Conservation (phyloP, 2,888 invertebrate species). For the Ochropacha duplaris region DNA sequence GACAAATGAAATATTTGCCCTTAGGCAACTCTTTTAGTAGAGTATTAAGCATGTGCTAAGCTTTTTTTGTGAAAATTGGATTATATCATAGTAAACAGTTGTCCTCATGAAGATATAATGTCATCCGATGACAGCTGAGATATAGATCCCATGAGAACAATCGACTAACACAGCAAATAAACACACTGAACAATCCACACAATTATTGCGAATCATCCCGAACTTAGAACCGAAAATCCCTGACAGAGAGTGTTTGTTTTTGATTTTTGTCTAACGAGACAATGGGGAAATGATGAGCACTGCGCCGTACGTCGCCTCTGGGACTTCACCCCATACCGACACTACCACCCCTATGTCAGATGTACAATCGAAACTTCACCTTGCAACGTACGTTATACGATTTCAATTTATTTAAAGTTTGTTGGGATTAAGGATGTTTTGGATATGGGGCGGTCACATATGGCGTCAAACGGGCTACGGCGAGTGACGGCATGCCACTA, state of each 20-base stretch:
- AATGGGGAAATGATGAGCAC: slow-evolving; percentile 83
- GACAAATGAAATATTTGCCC: background rate
- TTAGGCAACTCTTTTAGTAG: background rate
- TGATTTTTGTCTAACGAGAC: slow-evolving; percentile 83
- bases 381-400: slow-evolving; percentile 45
- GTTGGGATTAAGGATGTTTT: slow-evolving; percentile 50
- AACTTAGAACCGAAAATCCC: slow-evolving; percentile 77
- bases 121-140: slow-evolving; percentile 42
- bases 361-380: slow-evolving; percentile 47
- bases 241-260: slow-evolving; percentile 76
- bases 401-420: slow-evolving; percentile 41
- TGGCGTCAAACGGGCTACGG: slow-evolving; percentile 80
- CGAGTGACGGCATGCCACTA: slow-evolving; percentile 78
- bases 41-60: background rate
- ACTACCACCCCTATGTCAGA: slow-evolving; percentile 50
- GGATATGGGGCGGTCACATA: slow-evolving; percentile 57
- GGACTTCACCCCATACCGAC: slow-evolving; percentile 74
- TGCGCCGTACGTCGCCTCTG: slow-evolving; percentile 74
- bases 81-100: slow-evolving; percentile 19
- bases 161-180: slow-evolving; percentile 59
- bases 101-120: slow-evolving; percentile 33
- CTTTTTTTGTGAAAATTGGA: slow-evolving; percentile 4
- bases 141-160: slow-evolving; percentile 59
- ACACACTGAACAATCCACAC: slow-evolving; percentile 48
- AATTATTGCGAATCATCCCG: slow-evolving; percentile 71